These are phyloP conservation scores for Megaceryle torquata DNA, from an alignment of 2,113 vertebrate species.

Conservation along the genomic window DNA sequence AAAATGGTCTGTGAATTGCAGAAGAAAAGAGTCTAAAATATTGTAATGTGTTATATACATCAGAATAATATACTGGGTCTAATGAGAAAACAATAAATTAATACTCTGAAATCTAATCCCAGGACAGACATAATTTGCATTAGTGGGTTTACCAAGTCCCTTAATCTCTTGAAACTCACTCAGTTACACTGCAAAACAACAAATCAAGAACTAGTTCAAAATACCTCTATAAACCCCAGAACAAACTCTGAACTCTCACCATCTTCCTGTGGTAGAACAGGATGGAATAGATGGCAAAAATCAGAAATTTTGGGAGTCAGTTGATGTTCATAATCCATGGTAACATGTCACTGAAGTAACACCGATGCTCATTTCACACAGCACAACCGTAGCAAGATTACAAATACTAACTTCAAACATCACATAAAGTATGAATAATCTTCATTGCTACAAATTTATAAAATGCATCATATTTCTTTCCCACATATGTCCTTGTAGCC, in stretches of 20 bases:
- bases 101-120: neutral
- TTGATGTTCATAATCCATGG: rapidly evolving
- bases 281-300: neutral
- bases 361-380: neutral
- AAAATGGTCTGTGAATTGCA: neutral
- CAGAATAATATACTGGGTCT: neutral
- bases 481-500: conserved; percentile 48
- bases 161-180: neutral
- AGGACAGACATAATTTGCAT: neutral
- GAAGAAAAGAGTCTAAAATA: neutral
- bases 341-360: neutral
- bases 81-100: neutral
- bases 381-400: neutral
- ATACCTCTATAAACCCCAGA: neutral
- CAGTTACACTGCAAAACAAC: neutral
- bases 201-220: neutral
- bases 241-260: neutral
- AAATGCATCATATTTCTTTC: conserved; percentile 44
- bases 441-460: conserved; percentile 5
- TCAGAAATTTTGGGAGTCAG: neutral
- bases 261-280: neutral
- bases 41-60: neutral
- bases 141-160: neutral
- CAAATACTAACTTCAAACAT: conserved; percentile 27
- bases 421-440: conserved; percentile 42